Evolutionary conservation across 2,113 vertebrate genomes (phyloP), one percentile per base, ranked within the genome.

Genomic region (Emydura subglobosa): DNA sequence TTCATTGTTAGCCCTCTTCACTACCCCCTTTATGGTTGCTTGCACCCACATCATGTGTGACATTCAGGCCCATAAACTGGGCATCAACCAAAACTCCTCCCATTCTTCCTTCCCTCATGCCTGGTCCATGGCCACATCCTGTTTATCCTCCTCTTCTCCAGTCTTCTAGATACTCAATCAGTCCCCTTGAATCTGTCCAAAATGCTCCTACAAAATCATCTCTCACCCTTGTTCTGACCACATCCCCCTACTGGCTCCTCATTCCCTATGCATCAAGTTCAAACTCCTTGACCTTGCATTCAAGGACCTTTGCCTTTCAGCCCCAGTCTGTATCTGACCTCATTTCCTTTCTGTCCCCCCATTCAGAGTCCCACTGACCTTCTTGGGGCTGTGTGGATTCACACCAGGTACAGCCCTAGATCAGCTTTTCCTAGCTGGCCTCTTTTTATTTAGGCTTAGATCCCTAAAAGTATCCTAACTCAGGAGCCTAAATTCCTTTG

Each of bases 271-370:
- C 47, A 76, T 55, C 84, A 54, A 29, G 13, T 57, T 29, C 84
- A 88, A 80, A 83, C 76, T 44, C 92, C 44, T 68, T n/a, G 8
- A 85, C 59, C 24, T 81, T 88, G 59, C 80, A 86, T 81, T 83
- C 19, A 68, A 87, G 24, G 27, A 19, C 82, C 1, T 42, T 68
- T 90, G 27, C 31, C 89, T 11, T 34, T 74, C 54, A 95, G 54
- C 44, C 25, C 24, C 9, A 1, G 5, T 2, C 16, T 79, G 47
- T 76, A 49, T 74, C 47, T 59, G n/a, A 72, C 24, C 72, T 22
- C 10, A 55, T 49, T 31, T 91, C n/a, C 83, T 88, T 65, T 79
- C 42, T 19, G 22, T 92, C 79, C 55, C 31, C 79, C 78, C 76
- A 86, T 84, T 55, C 91, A 84, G 79, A 86, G 39, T 79, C 94